Conservation (phyloP, 1,140 invertebrate species). For the Sycophila sp. region DNA sequence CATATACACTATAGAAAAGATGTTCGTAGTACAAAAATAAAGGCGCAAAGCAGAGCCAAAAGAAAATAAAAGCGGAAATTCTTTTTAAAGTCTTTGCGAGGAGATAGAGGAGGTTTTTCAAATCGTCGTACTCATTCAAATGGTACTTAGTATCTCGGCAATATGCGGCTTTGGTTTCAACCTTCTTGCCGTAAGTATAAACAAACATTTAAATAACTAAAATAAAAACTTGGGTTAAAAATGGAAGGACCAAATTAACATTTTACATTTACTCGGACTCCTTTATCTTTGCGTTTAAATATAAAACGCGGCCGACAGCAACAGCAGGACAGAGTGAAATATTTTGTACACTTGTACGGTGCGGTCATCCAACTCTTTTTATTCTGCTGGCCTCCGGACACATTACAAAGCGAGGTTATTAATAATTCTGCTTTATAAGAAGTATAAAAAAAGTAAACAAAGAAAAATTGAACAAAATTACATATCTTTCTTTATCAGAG, state of each 20-base stretch:
- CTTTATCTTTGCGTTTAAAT: neutral
- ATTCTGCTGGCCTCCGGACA: slow-evolving; percentile 44
- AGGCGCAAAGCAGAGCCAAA: neutral
- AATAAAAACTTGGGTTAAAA: too few species aligned
- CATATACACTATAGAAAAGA: too few species aligned
- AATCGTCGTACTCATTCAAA: slow-evolving; percentile 19
- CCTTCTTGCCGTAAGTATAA: slow-evolving; percentile 15
- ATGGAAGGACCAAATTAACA: too few species aligned
- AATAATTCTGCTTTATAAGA: neutral
- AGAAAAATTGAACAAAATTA: too few species aligned
- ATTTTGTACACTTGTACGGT: neutral
- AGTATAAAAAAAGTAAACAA: too few species aligned
- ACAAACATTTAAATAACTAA: neutral
- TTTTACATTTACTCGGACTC: too few species aligned
- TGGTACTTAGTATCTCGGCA: slow-evolving; percentile 17
- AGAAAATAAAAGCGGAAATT: neutral
- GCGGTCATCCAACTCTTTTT: slow-evolving; percentile 40
- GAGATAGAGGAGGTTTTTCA: neutral
- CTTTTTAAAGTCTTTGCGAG: neutral
- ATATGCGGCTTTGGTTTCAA: slow-evolving; percentile 35
- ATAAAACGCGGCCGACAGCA: neutral
- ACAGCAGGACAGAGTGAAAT: neutral
- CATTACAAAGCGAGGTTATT: slow-evolving; percentile 38
- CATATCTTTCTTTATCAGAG: neutral
- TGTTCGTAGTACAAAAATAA: neutral